Evolutionary conservation across 2,113 vertebrate genomes (phyloP).

Genomic region (Nycticryphes semicollaris): DNA sequence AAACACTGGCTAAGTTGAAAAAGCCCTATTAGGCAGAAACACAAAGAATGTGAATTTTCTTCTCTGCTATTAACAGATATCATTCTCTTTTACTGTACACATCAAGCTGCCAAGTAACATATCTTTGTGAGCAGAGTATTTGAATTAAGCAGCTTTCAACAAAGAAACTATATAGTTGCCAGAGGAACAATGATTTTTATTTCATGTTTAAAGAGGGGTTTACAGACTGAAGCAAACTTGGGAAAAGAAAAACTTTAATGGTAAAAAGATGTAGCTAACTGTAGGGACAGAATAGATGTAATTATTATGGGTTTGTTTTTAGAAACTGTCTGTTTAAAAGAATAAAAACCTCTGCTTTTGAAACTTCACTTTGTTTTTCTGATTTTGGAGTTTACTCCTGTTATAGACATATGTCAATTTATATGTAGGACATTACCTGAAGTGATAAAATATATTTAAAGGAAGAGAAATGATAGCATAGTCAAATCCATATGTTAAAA

Average conservation of each 20-base stretch:
- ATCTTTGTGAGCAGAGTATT: constrained; percentile 29
- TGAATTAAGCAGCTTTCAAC: constrained; percentile 28
- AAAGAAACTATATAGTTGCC: constrained; percentile 26
- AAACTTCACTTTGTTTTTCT: not conserved
- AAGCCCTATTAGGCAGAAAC: not conserved
- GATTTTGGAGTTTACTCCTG: not conserved
- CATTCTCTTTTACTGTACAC: constrained; percentile 12
- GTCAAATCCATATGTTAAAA: not conserved
- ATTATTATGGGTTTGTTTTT: not conserved
- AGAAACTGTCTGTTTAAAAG: not conserved
- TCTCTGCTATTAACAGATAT: constrained; percentile 33
- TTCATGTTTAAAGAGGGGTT: constrained; percentile 28
- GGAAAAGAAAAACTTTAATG: not conserved
- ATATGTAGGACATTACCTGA: not conserved
- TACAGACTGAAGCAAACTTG: constrained; percentile 22
- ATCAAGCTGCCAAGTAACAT: constrained; percentile 14
- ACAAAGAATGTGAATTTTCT: not conserved
- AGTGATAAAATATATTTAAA: not conserved
- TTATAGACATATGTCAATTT: not conserved
- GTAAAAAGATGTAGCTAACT: constrained; percentile 25
- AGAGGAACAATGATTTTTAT: constrained; percentile 48
- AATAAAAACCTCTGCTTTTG: not conserved
- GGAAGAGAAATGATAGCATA: not conserved
- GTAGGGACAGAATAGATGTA: not conserved
- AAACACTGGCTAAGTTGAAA: not conserved